Base-by-base conservation (phyloP, 2,113 vertebrate species). In the Syrrhaptes paradoxus region DNA sequence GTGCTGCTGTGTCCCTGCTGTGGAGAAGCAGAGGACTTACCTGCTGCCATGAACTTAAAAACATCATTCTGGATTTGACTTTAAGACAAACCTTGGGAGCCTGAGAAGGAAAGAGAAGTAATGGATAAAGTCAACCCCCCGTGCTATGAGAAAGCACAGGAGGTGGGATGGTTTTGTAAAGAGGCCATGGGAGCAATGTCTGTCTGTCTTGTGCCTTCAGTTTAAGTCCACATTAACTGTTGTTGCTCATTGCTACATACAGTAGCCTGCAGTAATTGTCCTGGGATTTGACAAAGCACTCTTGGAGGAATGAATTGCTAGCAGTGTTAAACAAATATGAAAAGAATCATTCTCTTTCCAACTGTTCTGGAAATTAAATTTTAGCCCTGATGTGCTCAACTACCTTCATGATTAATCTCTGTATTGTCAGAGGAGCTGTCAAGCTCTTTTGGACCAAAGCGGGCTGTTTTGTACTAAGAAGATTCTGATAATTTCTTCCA, bases 401-500 rank as follows among this genome's bases (percentile, higher is more conserved):
- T 63, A 59, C 55, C 63, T 87, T 92, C 49, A 59, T n/a, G 45
- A 77, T 95, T 89, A 93, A 93, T 74, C 45, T 94, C 51, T 89
- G 11, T 46, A 11, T 80, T 77, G 51, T 85, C 76, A 85, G 90
- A 96, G 55, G 28, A 85, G n/a, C 48, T 87, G 79, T 72, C 67
- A 89, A 79, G 51, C 36, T 38, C 81, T 78, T 73, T 74, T 28
- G 73, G 67, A 72, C 83, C 34, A 67, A 77, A 83, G 58, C 54
- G 85, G 25, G 65, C 55, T 78, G n/a, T 18, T 94, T 85, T 85
- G 15, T 90, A 29, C 78, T 75, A 82, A 58, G 58, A 55, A 91
- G 45, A 43, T 73, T 87, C 70, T 85, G 57, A 41, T 85, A 34
- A 79, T 68, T 32, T 93, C 70, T 95, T 76, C 78, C 51, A 34